A percentile compares a stretch with the other conserved stretches of the same genome.
phyloP scores from a whole-genome alignment of 2,888 invertebrate species.

The Scaptomyza tumidula region DNA sequence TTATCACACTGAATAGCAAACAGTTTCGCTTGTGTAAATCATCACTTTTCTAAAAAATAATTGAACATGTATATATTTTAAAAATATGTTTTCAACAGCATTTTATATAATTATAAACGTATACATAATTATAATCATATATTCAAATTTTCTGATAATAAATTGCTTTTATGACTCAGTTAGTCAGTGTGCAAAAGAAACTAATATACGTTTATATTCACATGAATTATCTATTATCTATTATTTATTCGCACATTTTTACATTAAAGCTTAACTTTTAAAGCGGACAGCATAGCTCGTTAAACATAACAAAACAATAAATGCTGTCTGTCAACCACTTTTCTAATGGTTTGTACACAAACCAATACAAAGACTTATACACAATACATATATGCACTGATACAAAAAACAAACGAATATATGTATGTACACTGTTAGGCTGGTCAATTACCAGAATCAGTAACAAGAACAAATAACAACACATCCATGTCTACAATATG shows the following conservation, averaged over 20 bases:
- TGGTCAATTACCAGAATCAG: constrained; percentile 34
- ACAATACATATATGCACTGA: no score
- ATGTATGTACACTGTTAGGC: background rate
- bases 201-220: background rate
- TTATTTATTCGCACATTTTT: background rate
- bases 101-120: background rate
- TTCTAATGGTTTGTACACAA: constrained; percentile 25
- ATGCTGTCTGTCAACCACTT: constrained; percentile 23
- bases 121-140: background rate
- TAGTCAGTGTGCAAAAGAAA: background rate
- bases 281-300: background rate
- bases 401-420: background rate
- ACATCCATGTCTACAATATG: constrained; percentile 12
- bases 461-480: constrained; percentile 18
- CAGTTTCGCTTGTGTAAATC: no score
- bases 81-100: no score
- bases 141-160: background rate
- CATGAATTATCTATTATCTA: background rate
- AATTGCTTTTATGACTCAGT: background rate
- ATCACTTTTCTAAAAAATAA: no score
- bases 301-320: constrained; percentile 17
- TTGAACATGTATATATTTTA: no score
- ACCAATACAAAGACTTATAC: background rate
- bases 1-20: no score
- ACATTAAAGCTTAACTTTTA: background rate